Conservation (phyloP, 2,113 vertebrate genomes). For the Phrynocephalus versicolor region DNA sequence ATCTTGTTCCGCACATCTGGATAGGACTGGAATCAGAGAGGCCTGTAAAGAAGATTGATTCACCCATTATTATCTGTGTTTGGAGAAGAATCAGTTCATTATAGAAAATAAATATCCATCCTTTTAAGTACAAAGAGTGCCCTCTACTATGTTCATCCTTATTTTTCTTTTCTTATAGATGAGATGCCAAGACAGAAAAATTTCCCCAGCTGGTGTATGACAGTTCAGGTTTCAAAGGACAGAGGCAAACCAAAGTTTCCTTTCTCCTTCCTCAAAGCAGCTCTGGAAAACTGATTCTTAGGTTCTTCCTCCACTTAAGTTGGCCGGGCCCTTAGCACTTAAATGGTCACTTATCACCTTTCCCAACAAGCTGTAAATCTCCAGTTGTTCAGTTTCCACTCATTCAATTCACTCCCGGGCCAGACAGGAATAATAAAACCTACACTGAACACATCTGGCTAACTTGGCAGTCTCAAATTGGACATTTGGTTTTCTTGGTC, state of each 20-base stretch:
- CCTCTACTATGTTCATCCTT: neutral
- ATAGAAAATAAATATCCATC: neutral
- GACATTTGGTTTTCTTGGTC: constrained; percentile 1
- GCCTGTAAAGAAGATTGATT: neutral
- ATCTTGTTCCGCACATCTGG: neutral
- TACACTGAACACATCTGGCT: constrained; percentile 17
- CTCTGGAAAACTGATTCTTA: neutral
- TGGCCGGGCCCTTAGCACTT: neutral
- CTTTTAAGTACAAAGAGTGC: neutral
- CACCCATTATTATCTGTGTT: neutral
- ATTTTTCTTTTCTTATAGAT: neutral
- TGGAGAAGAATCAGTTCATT: neutral
- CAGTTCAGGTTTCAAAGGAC: neutral
- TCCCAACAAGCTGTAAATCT: constrained; percentile 16
- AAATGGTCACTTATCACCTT: constrained; percentile 1
- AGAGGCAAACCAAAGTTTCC: neutral
- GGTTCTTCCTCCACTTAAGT: neutral
- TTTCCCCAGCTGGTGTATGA: too few relatives aligned
- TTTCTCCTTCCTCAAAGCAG: neutral
- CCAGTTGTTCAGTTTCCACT: neutral
- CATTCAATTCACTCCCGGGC: constrained; percentile 2
- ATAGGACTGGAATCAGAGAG: neutral
- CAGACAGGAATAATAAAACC: constrained; percentile 1
- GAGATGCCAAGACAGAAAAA: neutral
- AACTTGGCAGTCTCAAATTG: constrained; percentile 18